Evolutionary conservation across 1,140 invertebrate genomes (phyloP).

Genomic region (Melanaphis sacchari): DNA sequence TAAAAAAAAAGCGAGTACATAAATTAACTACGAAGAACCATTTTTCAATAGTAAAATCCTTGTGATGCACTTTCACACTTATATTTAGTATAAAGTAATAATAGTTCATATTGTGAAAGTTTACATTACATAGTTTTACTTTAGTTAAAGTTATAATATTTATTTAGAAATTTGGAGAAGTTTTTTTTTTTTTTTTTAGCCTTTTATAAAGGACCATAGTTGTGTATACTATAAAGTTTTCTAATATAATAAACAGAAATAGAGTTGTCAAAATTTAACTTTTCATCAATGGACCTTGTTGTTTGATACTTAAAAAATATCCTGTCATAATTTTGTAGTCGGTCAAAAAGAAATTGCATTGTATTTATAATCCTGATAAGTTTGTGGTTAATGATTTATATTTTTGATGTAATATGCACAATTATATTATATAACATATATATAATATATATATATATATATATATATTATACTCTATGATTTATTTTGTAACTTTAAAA

Average conservation of each 20-base stretch:
- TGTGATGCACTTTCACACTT: neutral
- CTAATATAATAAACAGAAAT: slow-evolving; percentile 32
- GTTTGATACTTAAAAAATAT: neutral
- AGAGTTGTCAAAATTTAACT: neutral
- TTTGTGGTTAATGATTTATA: neutral
- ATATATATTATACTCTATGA: too few relatives aligned
- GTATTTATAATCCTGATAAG: neutral
- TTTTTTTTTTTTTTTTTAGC: neutral
- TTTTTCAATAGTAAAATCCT: neutral
- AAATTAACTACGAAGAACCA: neutral
- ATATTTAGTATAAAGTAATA: neutral
- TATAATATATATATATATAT: too few relatives aligned
- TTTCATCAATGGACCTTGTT: neutral
- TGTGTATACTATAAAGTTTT: slow-evolving; percentile 31
- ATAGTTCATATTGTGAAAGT: neutral
- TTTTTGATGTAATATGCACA: neutral
- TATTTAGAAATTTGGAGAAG: slow-evolving; percentile 9
- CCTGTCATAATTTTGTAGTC: neutral
- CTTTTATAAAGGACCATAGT: neutral
- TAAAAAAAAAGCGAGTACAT: neutral
- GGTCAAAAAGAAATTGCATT: neutral
- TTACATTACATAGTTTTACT: neutral
- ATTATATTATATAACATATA: neutral
- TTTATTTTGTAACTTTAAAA: too few relatives aligned
- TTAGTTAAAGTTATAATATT: neutral